These are phyloP conservation scores for Carterocephalus palaemon DNA, from an alignment of 2,888 invertebrate genomes.

Conservation along the genomic window DNA sequence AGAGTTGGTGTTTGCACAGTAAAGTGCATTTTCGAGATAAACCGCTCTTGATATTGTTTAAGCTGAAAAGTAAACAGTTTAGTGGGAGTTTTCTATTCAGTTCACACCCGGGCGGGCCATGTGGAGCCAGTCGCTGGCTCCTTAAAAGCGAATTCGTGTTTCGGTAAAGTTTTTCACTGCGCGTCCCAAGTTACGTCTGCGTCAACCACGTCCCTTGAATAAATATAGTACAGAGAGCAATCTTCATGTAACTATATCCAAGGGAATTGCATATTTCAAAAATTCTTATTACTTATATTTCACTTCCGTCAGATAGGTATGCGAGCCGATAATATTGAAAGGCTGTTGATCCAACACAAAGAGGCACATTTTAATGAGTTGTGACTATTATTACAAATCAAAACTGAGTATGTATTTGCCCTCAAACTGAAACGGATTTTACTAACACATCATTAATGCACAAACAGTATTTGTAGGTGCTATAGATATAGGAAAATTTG, in stretches of 20 bases:
- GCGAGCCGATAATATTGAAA: too few species aligned
- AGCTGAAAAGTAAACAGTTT: constrained; percentile 44
- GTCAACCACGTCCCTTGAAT: constrained; percentile 24
- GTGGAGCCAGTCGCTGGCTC: constrained; percentile 35
- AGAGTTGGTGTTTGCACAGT: constrained; percentile 6
- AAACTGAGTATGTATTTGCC: too few species aligned
- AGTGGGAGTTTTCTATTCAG: constrained; percentile 33
- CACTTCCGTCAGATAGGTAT: too few species aligned
- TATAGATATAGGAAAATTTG: too few species aligned
- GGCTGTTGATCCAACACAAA: too few species aligned
- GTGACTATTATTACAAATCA: too few species aligned
- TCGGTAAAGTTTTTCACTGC: constrained; percentile 48
- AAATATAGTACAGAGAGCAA: constrained; percentile 2
- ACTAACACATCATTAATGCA: too few species aligned
- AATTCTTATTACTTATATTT: too few species aligned
- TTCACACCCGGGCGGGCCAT: constrained; percentile 28
- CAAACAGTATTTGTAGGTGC: too few species aligned
- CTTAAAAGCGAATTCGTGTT: constrained; percentile 66
- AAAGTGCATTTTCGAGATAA: constrained; percentile 23
- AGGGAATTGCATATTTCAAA: too few species aligned
- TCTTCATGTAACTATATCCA: not conserved
- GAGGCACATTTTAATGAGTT: too few species aligned
- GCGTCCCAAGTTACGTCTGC: constrained; percentile 27
- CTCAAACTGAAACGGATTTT: too few species aligned
- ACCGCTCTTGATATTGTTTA: constrained; percentile 31